Conservation (phyloP, 2,797 vertebrate genomes). For the Rhinella marina region DNA sequence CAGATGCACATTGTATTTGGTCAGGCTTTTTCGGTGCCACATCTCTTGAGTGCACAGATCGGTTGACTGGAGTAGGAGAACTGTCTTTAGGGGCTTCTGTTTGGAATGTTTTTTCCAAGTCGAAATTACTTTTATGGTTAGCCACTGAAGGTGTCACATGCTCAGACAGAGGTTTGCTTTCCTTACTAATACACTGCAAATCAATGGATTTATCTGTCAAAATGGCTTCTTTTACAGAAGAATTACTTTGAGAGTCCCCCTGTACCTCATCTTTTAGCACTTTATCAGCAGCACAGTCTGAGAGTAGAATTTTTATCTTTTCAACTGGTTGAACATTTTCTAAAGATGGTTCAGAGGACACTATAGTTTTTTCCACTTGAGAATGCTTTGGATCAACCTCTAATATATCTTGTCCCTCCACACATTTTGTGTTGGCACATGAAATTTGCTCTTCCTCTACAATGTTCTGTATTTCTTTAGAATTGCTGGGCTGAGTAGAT, state of each 20-base stretch:
- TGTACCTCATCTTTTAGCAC: slow-evolving; percentile 7
- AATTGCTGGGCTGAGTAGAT: slow-evolving; percentile 62
- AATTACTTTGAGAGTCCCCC: not conserved
- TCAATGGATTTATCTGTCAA: slow-evolving; percentile 63
- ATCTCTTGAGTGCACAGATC: slow-evolving; percentile 66
- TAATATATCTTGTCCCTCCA: slow-evolving; percentile 65
- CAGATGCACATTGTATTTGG: slow-evolving; percentile 69
- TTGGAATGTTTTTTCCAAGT: slow-evolving; percentile 68
- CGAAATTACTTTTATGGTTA: slow-evolving; percentile 65
- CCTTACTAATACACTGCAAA: slow-evolving; percentile 65
- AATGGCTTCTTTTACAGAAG: slow-evolving; percentile 15
- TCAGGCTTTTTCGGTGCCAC: slow-evolving; percentile 67
- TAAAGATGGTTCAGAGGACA: slow-evolving; percentile 62
- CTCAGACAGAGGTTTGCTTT: slow-evolving; percentile 69
- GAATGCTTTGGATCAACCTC: slow-evolving; percentile 69
- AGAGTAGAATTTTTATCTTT: slow-evolving; percentile 62
- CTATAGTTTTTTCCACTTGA: slow-evolving; percentile 65
- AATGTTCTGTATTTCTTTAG: slow-evolving; percentile 67
- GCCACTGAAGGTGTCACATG: slow-evolving; percentile 63
- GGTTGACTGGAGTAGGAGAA: slow-evolving; percentile 64
- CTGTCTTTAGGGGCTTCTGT: slow-evolving; percentile 68
- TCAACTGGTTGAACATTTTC: slow-evolving; percentile 71
- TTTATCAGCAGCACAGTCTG: slow-evolving; percentile 27
- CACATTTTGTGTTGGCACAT: slow-evolving; percentile 65
- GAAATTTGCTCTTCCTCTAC: slow-evolving; percentile 69